Conservation (phyloP, 2,797 vertebrate species). For the Halcyon leucocephala region DNA sequence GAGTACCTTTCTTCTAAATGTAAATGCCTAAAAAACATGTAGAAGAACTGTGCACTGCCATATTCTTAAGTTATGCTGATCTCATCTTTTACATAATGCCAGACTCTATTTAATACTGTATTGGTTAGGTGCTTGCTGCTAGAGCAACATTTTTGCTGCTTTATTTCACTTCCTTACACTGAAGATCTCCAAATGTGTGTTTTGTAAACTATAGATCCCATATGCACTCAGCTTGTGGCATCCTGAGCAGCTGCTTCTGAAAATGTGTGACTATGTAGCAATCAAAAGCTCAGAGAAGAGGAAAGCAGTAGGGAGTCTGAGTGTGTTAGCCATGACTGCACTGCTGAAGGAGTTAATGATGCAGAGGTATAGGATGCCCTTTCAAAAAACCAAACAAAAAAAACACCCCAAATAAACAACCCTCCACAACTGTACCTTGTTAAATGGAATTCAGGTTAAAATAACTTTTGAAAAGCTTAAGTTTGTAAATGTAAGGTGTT, state of each 20-base stretch:
- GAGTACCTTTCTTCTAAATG: neutral
- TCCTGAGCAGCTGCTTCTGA: neutral
- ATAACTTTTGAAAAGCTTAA: neutral
- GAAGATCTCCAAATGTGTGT: neutral
- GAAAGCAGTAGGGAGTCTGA: neutral
- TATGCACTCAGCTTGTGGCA: neutral
- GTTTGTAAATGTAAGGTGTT: neutral
- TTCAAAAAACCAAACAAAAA: neutral
- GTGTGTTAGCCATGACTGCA: neutral
- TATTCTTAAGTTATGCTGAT: neutral
- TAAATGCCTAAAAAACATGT: neutral
- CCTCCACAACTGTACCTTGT: neutral
- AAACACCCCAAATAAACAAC: no score
- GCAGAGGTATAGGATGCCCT: neutral
- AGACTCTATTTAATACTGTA: rapidly evolving
- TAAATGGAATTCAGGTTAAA: neutral
- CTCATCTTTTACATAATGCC: neutral
- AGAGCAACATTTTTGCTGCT: neutral
- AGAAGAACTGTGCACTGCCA: neutral
- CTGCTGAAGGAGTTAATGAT: neutral
- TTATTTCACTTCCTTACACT: neutral
- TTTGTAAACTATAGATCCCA: neutral
- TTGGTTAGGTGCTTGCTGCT: neutral
- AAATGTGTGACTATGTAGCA: neutral
- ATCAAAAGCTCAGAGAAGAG: neutral